Evolutionary conservation across 2,113 vertebrate genomes (phyloP), one percentile per base, ranked within the genome.

Genomic region (Melanerpes formicivorus): DNA sequence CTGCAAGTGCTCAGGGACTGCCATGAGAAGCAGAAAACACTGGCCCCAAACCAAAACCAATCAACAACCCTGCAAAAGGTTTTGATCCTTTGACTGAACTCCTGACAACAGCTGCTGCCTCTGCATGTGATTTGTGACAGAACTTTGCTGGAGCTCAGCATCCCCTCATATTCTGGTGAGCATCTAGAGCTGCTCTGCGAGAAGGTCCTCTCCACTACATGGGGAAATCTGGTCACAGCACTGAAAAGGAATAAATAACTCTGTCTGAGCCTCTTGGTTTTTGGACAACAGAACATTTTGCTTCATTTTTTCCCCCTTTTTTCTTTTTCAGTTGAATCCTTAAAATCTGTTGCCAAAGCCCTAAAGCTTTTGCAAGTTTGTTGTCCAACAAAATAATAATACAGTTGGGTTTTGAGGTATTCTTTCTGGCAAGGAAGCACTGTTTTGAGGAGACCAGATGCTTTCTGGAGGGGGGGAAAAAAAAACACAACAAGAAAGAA

Each of bases 321-420:
- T 34, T 30, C 42, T 73, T 46, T 40, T 65, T 7, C 18, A 9
- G 11, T 50, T 46, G 29, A 69, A 75, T 91, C n/a, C 80, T 90
- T 83, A 82, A 65, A 94, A 73, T 88, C 37, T 65, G 14, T 58
- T 93, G 73, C 90, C 88, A 95, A 95, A 90, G 16, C 74, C 66
- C 55, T 40, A 50, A 81, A 86, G 54, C 64, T 80, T 85, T 75
- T 78, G 65, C 19, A 72, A 80, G 91, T 93, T 91, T 95, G 21
- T 90, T 78, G 37, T 37, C 37, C 64, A 90, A 87, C 22, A 23
- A 23, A 23, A 52, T 23, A 50, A 50, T 74, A 92, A 63, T 42
- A 67, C 69, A 83, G 75, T 75, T 90, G 73, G 54, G 29, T 73
- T 92, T 92, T 90, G 92, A 94, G 86, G 84, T 92, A 66, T 73